A percentile compares a stretch with the other conserved stretches of the same genome.
Evolutionary conservation across 2,113 vertebrate genomes (phyloP).

Genomic region (Nesoenas mayeri): DNA sequence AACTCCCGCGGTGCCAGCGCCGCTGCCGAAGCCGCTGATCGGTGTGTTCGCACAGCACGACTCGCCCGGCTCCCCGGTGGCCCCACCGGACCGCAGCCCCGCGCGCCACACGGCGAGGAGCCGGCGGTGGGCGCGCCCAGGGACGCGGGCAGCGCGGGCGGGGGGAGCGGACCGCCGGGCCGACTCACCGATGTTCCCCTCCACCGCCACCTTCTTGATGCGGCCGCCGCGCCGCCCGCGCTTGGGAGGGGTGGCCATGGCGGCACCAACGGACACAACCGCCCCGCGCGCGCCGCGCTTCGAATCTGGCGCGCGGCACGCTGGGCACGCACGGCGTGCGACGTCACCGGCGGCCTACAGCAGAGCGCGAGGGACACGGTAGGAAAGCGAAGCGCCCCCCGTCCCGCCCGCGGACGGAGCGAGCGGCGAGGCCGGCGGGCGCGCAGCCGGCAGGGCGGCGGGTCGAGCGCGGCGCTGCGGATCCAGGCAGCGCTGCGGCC

Average conservation of each 20-base stretch:
- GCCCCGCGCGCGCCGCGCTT: not conserved
- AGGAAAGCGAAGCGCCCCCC: not conserved
- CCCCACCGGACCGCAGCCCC: no score
- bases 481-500: not conserved
- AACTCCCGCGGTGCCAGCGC: fast-evolving
- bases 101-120: no score
- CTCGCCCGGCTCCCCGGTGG: no score
- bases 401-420: no score
- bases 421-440: no score
- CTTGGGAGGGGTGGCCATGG: constrained; percentile 76
- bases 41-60: fast-evolving
- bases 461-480: not conserved
- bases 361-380: not conserved
- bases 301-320: constrained; percentile 62
- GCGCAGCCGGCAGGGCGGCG: not conserved
- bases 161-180: no score
- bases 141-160: no score
- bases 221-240: constrained; percentile 2
- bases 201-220: constrained; percentile 85
- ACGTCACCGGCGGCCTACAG: not conserved
- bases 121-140: no score
- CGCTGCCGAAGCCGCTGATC: fast-evolving
- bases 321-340: not conserved
- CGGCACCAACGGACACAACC: not conserved
- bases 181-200: constrained; percentile 88